A percentile compares a stretch with the other conserved stretches of the same genome.
Evolutionary conservation across 2,113 vertebrate species (phyloP).

Genomic region (Mohoua ochrocephala): DNA sequence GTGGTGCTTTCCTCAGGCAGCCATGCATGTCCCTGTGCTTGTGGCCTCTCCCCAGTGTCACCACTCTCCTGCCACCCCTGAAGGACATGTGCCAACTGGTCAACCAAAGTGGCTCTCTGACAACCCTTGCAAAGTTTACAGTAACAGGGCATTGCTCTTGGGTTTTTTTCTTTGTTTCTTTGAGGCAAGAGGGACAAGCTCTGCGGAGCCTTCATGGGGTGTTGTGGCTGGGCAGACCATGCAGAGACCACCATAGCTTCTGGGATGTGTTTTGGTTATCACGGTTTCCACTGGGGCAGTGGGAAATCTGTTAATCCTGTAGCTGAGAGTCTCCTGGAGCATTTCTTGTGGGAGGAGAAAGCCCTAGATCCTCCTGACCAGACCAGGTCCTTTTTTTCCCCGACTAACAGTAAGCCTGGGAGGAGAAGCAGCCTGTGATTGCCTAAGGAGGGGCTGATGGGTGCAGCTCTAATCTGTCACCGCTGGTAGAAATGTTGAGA

Average conservation of each 20-base stretch:
- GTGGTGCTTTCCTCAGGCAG: not conserved
- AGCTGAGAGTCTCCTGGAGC: not conserved
- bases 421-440: not conserved
- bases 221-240: not conserved
- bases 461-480: not conserved
- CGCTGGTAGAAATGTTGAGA: not conserved
- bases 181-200: not conserved
- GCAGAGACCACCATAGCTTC: not conserved
- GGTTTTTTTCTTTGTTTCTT: not conserved
- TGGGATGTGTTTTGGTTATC: not conserved
- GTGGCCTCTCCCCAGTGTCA: not conserved
- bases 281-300: fast-evolving
- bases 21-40: not conserved
- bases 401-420: not conserved
- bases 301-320: not conserved
- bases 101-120: not conserved
- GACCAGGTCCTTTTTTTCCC: not conserved
- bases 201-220: not conserved
- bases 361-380: not conserved
- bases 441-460: not conserved
- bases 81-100: not conserved
- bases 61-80: not conserved
- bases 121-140: not conserved
- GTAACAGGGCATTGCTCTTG: not conserved
- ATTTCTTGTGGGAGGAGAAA: not conserved